Conservation (phyloP, 2,113 vertebrate genomes). For the Sylvia atricapilla region DNA sequence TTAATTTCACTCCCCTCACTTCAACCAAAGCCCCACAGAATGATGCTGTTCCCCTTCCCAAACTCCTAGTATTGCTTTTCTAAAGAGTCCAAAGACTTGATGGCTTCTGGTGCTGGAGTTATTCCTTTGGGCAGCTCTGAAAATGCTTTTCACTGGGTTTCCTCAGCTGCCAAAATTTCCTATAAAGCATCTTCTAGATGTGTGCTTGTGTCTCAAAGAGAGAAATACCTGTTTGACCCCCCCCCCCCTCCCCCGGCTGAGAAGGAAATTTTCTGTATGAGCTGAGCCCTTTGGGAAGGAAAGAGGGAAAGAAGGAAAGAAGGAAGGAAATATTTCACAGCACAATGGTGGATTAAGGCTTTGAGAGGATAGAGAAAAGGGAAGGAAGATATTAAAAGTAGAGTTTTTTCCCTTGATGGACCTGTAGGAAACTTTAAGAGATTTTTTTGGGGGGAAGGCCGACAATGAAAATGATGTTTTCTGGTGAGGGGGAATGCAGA, state of each 20-base stretch:
- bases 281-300: neutral
- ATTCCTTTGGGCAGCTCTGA: neutral
- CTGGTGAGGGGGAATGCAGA: neutral
- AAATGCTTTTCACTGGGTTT: neutral
- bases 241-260: no score
- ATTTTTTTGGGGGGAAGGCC: neutral
- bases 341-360: neutral
- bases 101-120: neutral
- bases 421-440: neutral
- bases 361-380: neutral
- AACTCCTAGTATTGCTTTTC: neutral
- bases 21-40: neutral
- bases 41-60: neutral
- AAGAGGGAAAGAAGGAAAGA: no score
- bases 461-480: fast-evolving
- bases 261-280: neutral
- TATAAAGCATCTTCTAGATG: neutral
- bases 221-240: neutral
- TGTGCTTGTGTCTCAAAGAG: neutral
- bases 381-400: neutral
- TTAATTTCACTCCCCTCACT: neutral
- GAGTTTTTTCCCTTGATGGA: neutral
- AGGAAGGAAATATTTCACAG: neutral
- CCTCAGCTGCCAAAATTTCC: neutral
- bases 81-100: neutral